Base-by-base conservation (phyloP, 2,113 vertebrate genomes). In the Notiomystis cincta region DNA sequence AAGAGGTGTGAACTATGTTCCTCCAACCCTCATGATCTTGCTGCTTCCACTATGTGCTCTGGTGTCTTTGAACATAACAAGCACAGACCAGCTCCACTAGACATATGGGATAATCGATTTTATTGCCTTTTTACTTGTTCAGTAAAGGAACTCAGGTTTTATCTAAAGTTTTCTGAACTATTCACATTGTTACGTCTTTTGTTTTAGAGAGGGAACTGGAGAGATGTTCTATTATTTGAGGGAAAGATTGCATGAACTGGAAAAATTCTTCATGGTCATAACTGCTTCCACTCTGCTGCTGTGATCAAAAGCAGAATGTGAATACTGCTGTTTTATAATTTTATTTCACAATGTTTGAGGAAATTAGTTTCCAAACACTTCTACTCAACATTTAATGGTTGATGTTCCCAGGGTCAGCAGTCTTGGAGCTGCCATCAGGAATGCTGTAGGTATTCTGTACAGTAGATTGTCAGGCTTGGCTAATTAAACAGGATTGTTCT, bases 331-430 rank as follows among this genome's bases (percentile, higher is more conserved):
- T 11, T 73, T 30, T 92, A 51, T 61, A n/a, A 44, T 84, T 94
- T 84, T 61, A 35, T 92, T 95, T 94, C 4, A 9, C 42, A 66
- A 48, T 1, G 20, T 37, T 38, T 90, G 50, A 90, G 38, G 30
- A 94, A 94, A 70, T 30, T 0, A 64, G 89, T 71, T 91, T 86
- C 50, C n/a, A 87, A 90, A 78, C 37, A 4, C 28, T 87, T 96
- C 64, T 62, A 54, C 67, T 95, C 51, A 71, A 5, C 3, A 1
- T 85, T 69, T 91, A 94, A 91, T 38, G 19, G 35, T 60, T 95
- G 53, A 33, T 4, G 3, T 79, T 96, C 66, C 62, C 4, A 48
- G 82, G 83, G 66, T 93, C 86, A 84, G 66, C 77, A 91, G 77
- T 77, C 54, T 27, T n/a, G 65, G 92, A 95, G 45, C 56, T 45